Percentiles rank a stretch among this genome's conserved stretches.
Conservation (phyloP, 2,888 invertebrate genomes). For the Nebria salina region DNA sequence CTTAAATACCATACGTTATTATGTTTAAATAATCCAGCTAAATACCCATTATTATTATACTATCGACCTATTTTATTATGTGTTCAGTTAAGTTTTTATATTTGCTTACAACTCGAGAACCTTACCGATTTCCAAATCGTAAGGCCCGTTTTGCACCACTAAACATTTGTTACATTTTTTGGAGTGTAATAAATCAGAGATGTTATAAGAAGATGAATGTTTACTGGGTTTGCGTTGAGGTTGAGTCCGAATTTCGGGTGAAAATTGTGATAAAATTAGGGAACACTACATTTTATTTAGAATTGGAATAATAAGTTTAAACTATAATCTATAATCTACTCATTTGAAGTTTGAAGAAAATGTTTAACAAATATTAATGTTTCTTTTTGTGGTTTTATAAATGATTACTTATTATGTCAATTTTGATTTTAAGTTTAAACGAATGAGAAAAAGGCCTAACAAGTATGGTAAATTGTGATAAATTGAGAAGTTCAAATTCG, state of each 20-base stretch:
- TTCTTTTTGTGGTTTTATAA: no score
- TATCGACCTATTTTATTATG: conserved; percentile 3
- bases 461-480: neutral
- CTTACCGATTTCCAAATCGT: conserved; percentile 1
- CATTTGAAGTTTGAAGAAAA: no score
- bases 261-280: no score
- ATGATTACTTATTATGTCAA: no score
- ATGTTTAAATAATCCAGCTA: conserved; percentile 5
- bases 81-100: neutral
- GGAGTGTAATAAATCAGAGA: no score
- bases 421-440: neutral
- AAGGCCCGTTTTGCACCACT: neutral
- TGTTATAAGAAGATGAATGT: no score
- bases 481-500: neutral
- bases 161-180: neutral
- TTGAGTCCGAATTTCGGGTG: no score
- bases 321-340: no score
- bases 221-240: no score
- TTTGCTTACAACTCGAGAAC: conserved; percentile 12
- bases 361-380: no score
- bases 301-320: no score
- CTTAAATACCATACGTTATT: conserved; percentile 4
- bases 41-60: neutral
- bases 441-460: neutral
- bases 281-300: no score